Evolutionary conservation across 1,140 invertebrate genomes (phyloP).

Genomic region (Pogonomyrmex barbatus): DNA sequence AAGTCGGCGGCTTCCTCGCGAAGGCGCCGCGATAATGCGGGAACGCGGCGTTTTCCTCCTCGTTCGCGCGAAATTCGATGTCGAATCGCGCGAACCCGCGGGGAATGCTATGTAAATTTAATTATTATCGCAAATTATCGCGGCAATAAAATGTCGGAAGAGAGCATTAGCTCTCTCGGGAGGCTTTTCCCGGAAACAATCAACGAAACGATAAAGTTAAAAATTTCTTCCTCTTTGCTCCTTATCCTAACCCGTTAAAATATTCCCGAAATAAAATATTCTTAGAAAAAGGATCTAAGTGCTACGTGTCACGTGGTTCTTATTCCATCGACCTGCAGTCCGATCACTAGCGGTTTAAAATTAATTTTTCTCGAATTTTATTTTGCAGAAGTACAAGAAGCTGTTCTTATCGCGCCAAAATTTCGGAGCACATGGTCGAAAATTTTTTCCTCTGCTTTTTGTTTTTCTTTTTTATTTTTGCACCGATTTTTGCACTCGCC

Average conservation of each 20-base stretch:
- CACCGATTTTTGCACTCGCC: conserved; percentile 29
- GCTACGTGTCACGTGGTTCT: not conserved
- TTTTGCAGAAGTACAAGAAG: not conserved
- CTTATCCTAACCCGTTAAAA: not conserved
- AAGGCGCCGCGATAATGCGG: not conserved
- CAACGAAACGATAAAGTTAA: not conserved
- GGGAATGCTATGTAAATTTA: not conserved
- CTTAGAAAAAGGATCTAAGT: not conserved
- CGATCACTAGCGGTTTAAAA: not conserved
- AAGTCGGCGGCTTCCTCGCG: conserved; percentile 18
- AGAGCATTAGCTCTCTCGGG: too few species aligned
- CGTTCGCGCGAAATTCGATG: not conserved
- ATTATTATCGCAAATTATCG: conserved; percentile 36
- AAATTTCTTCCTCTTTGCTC: not conserved
- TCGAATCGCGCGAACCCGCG: not conserved
- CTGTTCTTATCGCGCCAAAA: not conserved
- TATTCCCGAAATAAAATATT: not conserved
- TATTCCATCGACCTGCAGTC: not conserved
- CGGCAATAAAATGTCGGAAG: not conserved
- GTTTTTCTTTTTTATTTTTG: not conserved
- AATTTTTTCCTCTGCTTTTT: not conserved
- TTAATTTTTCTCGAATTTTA: not conserved
- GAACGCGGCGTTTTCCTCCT: not conserved
- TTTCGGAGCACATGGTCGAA: conserved; percentile 39
- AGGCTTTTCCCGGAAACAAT: not conserved